phyloP scores from a whole-genome alignment of 64 coral and sea anemone genomes.

The Actinia tenebrosa region DNA sequence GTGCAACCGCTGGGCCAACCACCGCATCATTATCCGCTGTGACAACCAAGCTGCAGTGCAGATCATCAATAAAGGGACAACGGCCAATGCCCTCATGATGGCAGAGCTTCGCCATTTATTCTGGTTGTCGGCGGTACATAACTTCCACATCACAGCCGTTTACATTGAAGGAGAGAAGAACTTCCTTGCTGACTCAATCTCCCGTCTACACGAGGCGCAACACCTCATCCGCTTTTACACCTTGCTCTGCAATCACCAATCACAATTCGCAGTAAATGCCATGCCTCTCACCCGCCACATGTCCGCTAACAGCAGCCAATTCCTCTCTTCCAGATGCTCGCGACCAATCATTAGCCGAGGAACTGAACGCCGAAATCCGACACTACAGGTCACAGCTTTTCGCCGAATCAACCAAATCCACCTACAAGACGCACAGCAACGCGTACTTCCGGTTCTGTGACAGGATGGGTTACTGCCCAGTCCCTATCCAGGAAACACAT shows the following conservation, averaged over 20 bases:
- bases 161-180: background rate
- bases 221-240: background rate
- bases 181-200: background rate
- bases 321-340: slow-evolving; percentile 26
- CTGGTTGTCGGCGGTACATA: slow-evolving; percentile 17
- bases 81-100: background rate
- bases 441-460: slow-evolving; percentile 16
- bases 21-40: background rate
- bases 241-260: background rate
- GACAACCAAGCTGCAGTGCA: slow-evolving; percentile 45
- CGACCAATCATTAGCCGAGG: background rate
- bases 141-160: slow-evolving; percentile 18
- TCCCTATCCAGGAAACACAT: background rate
- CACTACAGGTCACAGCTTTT: background rate
- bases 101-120: background rate
- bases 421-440: slow-evolving; percentile 18
- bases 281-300: background rate
- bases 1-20: background rate
- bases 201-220: background rate
- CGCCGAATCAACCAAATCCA: slow-evolving; percentile 23
- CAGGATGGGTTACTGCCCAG: background rate
- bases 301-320: background rate
- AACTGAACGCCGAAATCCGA: background rate
- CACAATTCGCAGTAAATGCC: background rate
- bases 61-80: slow-evolving; percentile 40